Evolutionary conservation across 2,797 vertebrate species (phyloP).

Genomic region (Borostomias antarcticus): DNA sequence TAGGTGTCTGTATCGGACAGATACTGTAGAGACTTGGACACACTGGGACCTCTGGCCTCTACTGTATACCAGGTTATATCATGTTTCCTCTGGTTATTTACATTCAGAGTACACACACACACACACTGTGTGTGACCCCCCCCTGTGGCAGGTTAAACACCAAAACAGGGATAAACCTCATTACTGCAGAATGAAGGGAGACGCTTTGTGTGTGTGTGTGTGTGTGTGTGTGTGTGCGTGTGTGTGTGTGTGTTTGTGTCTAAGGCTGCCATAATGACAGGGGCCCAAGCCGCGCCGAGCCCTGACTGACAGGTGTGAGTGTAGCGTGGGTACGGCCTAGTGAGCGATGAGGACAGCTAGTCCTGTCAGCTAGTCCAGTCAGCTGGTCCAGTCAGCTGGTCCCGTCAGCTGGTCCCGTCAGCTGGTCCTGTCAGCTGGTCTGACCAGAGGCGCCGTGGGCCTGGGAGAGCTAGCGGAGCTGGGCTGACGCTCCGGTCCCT

Average conservation of each 20-base stretch:
- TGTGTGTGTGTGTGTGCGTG: background rate
- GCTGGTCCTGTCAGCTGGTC: constrained; percentile 28
- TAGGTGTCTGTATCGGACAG: background rate
- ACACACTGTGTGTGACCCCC: constrained; percentile 44
- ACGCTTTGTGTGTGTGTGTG: constrained; percentile 17
- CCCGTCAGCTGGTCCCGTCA: constrained; percentile 21
- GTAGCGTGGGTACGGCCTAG: constrained; percentile 42
- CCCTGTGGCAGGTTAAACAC: constrained; percentile 68
- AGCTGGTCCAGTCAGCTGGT: constrained; percentile 23
- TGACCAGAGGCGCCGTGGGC: constrained; percentile 9
- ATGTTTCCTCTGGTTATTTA: too few species aligned
- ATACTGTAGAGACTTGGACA: too few species aligned
- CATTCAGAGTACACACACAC: background rate
- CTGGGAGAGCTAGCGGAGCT: background rate
- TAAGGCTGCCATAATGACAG: constrained; percentile 37
- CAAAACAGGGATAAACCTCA: constrained; percentile 56
- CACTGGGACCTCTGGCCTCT: too few species aligned
- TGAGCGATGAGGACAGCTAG: constrained; percentile 17
- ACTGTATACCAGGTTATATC: too few species aligned
- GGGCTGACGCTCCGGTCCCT: constrained; percentile 1
- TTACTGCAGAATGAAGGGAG: constrained; percentile 39
- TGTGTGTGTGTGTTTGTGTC: constrained; percentile 18
- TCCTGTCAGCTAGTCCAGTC: constrained; percentile 33
- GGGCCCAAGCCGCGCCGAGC: constrained; percentile 23
- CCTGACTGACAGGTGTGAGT: constrained; percentile 55